These are phyloP conservation scores for Apodemia mormo DNA, from an alignment of 2,888 invertebrate species.

Conservation along the genomic window DNA sequence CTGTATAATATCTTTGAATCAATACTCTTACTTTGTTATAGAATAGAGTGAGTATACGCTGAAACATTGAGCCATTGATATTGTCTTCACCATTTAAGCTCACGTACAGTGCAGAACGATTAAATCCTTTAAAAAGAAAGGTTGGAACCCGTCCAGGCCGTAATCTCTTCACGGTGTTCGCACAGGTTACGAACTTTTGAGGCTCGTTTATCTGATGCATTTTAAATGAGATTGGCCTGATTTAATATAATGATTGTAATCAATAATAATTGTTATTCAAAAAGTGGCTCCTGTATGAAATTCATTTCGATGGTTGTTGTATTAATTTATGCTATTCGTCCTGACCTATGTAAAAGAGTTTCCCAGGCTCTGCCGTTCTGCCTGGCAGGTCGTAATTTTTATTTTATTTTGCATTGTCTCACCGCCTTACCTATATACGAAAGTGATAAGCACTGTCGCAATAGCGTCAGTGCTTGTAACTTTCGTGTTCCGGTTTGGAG, in stretches of 20 bases:
- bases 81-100: constrained; percentile 12
- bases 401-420: too few relatives aligned
- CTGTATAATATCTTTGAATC: too few relatives aligned
- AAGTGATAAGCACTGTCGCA: too few relatives aligned
- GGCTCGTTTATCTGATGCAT: constrained; percentile 37
- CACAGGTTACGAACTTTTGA: constrained; percentile 39
- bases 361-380: too few relatives aligned
- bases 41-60: neutral
- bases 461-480: too few relatives aligned
- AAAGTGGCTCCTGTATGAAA: neutral
- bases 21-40: neutral
- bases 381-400: too few relatives aligned
- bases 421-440: too few relatives aligned
- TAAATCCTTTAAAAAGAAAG: constrained; percentile 31
- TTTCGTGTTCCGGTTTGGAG: too few relatives aligned
- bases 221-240: neutral
- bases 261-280: neutral
- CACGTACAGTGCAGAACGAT: constrained; percentile 20
- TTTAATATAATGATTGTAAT: neutral
- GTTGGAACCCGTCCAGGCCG: constrained; percentile 40
- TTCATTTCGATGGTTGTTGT: too few relatives aligned
- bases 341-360: too few relatives aligned
- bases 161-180: constrained; percentile 41
- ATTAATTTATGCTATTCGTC: too few relatives aligned
- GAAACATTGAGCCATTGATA: neutral